Evolutionary conservation across 2,113 vertebrate genomes (phyloP).

Genomic region (Sceloporus tristichus): DNA sequence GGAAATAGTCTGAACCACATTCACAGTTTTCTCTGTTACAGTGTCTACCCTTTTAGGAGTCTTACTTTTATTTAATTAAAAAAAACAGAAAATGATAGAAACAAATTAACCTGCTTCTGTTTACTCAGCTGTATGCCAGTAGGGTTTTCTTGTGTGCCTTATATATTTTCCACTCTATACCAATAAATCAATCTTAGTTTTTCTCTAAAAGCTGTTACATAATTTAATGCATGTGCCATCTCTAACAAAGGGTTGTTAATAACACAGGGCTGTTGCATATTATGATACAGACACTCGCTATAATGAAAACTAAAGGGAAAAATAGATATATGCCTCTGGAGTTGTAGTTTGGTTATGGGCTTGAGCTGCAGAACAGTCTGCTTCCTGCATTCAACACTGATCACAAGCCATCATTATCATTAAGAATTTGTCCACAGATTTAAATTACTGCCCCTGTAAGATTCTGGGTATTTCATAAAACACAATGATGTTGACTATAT

Average conservation of each 20-base stretch:
- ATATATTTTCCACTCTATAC: neutral
- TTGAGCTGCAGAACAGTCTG: neutral
- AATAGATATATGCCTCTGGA: too few species aligned
- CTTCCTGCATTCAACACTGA: neutral
- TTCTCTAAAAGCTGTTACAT: neutral
- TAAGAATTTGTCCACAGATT: neutral
- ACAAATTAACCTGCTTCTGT: neutral
- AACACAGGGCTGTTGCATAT: neutral
- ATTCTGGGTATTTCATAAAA: too few species aligned
- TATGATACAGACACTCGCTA: neutral
- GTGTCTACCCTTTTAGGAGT: neutral
- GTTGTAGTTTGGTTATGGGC: neutral
- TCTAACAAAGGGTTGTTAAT: neutral
- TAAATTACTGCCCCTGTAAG: neutral
- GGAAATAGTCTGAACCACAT: neutral
- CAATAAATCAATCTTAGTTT: neutral
- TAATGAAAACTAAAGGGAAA: too few species aligned
- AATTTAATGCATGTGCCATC: neutral
- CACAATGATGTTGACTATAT: too few species aligned
- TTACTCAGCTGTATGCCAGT: neutral
- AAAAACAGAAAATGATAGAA: neutral
- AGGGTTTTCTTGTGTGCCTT: neutral
- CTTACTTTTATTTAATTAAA: neutral
- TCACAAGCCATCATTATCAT: neutral
- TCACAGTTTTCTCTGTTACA: neutral